A percentile compares a stretch with the other conserved stretches of the same genome.
Evolutionary conservation across 2,113 vertebrate species (phyloP).

Genomic region (Tamias sibiricus): DNA sequence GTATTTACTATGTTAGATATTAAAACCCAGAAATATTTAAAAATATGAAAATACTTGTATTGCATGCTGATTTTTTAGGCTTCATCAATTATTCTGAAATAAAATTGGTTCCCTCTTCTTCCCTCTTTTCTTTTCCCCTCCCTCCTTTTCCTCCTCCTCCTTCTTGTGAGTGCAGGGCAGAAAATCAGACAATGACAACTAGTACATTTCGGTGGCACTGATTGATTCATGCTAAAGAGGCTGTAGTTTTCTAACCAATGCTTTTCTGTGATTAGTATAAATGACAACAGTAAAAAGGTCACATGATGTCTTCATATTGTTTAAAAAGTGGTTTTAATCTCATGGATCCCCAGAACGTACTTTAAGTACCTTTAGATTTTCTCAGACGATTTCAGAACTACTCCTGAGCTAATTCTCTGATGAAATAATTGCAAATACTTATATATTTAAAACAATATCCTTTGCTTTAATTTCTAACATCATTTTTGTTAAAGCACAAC

Average conservation of each 20-base stretch:
- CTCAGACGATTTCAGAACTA: neutral
- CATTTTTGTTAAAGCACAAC: neutral
- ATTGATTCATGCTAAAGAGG: neutral
- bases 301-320: neutral
- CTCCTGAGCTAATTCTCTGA: neutral
- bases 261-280: neutral
- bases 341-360: neutral
- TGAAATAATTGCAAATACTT: neutral
- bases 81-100: slow-evolving; percentile 20
- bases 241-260: neutral
- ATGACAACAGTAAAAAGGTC: neutral
- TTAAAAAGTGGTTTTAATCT: neutral
- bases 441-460: neutral
- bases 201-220: too few species aligned
- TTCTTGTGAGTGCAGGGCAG: too few species aligned
- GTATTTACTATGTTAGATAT: slow-evolving; percentile 9
- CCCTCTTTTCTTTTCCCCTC: rapidly evolving
- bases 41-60: neutral
- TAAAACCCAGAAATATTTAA: neutral
- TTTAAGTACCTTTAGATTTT: neutral
- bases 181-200: neutral
- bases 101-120: neutral
- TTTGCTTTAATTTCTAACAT: neutral
- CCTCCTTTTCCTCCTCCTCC: neutral
- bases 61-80: neutral